Base-by-base conservation (phyloP, 1,140 invertebrate genomes). In the Bombyx mandarina region DNA sequence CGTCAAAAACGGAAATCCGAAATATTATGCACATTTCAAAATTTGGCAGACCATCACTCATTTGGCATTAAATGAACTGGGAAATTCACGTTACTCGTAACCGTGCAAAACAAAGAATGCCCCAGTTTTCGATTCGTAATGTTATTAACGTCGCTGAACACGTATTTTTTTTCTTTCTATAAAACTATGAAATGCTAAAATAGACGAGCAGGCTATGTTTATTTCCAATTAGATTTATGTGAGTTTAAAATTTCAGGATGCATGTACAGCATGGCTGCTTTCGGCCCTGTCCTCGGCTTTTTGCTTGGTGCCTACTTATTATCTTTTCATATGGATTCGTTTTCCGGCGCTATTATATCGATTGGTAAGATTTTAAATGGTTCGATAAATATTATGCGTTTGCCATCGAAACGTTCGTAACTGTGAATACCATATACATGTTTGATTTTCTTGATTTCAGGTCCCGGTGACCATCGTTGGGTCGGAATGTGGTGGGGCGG, bases 401-500 rank as follows among this genome's bases (percentile, higher is more conserved):
- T 51, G n/a, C 8, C n/a, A 35, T 35, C 26, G 26, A 35, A 35
- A 35, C 1, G 1, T 47, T 0, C 3, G n/a, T 47, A 47, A 47
- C 8, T 3, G 45, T 47, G 6, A 3, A 12, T 51, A 18, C 12
- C 12, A 18, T 26, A 51, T 26, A 51, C n/a, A 5, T 51, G 26
- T 67, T 47, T 10, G n/a, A 47, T 61, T 60, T 56, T 60, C 51
- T 58, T 45, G 45, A 26, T 67, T 75, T 10, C 71, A 94, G 93
- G 92, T 89, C 91, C 94, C 7, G 92, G 92, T 22, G 95, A 96
- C 81, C 93, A 94, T 60, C 90, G 94, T 51, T 97, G 96, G 95
- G 94, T 98, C 18, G 96, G 97, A 22, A 96, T 97, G 90, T 98
- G 97, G 97, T 98, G 97, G 97, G 93, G 96, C 18, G 96, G 96